Base-by-base conservation (phyloP, 2,797 vertebrate genomes). In the Rhinoraja longicauda region DNA sequence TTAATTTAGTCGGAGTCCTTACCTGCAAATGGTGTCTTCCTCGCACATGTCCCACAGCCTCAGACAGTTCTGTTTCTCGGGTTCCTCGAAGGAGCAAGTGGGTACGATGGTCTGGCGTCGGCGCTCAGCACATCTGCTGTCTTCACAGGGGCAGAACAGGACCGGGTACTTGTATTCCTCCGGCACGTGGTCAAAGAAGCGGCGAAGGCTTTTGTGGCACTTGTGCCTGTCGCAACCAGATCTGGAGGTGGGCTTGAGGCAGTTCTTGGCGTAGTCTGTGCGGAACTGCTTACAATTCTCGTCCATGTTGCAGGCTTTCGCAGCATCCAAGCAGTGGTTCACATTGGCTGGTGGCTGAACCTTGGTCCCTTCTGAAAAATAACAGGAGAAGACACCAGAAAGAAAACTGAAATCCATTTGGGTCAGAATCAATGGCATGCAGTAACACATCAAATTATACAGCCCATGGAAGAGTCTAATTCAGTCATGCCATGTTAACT, bases 31-130 rank as follows among this genome's bases (percentile, higher is more conserved):
- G n/a, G 96, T 95, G 24, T 99, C 97, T 2, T 95, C 94, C 26
- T 97, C 95, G 93, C 99, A 99, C 93, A 95, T 95, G 90, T 95
- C 96, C 94, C 97, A 96, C 93, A 98, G 97, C 81, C 97, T 95
- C 92, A 99, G 97, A 94, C 99, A 99, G 94, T 98, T 99, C 10
- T 97, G 97, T 76, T 96, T 97, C 26, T 79, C 94, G 0, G 96
- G 95, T 2, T 97, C 95, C 93, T 98, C 97, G 94, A 97, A 98
- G 32, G 98, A 98, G 93, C 99, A 99, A 93, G 97, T 96, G 0
- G 99, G 98, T 4, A 98, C 98, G 0, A 99, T 99, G 94, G 98
- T 98, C 94, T 99, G 98, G 93, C 98, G 97, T 59, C 98, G 96
- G 59, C 99, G 97, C 94, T 98, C 98, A 1, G 98, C 98, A 79